phyloP scores from a whole-genome alignment of 2,888 invertebrate species.

The Coleophora flavipennella region DNA sequence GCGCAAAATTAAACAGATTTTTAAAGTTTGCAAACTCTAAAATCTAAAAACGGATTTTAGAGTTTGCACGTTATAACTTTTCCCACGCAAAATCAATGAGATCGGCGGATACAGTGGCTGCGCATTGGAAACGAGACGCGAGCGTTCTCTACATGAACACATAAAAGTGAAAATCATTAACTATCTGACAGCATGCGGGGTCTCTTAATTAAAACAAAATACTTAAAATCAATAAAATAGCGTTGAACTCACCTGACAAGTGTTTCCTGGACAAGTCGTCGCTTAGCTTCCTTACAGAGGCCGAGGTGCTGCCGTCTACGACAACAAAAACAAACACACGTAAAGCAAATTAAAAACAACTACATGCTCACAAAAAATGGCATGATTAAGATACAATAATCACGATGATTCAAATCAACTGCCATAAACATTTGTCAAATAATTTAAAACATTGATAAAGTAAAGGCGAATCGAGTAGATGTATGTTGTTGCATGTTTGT shows the following conservation, averaged over 20 bases:
- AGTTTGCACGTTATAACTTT: too few species aligned
- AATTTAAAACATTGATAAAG: conserved; percentile 3
- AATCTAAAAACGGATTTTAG: too few species aligned
- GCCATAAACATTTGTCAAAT: background rate
- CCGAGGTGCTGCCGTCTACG: conserved; percentile 68
- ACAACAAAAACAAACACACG: conserved; percentile 63
- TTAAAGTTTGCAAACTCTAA: too few species aligned
- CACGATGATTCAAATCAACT: too few species aligned
- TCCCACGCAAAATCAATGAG: too few species aligned
- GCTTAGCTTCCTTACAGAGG: conserved; percentile 62
- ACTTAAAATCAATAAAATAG: conserved; percentile 4
- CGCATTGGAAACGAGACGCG: too few species aligned
- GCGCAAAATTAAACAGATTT: too few species aligned
- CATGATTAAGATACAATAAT: conserved; percentile 6
- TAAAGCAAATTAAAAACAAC: conserved; percentile 53
- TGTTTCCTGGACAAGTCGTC: conserved; percentile 70
- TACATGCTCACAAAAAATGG: conserved; percentile 43
- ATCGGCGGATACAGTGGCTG: too few species aligned
- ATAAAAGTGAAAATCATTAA: too few species aligned
- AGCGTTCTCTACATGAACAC: too few species aligned
- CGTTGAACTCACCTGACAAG: conserved; percentile 57
- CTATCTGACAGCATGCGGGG: background rate
- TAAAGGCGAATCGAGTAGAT: conserved; percentile 2
- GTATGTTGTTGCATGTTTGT: conserved; percentile 5
- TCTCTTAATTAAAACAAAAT: too few species aligned